phyloP scores from a whole-genome alignment of 2,113 vertebrate genomes.

The Sorex araneus region DNA sequence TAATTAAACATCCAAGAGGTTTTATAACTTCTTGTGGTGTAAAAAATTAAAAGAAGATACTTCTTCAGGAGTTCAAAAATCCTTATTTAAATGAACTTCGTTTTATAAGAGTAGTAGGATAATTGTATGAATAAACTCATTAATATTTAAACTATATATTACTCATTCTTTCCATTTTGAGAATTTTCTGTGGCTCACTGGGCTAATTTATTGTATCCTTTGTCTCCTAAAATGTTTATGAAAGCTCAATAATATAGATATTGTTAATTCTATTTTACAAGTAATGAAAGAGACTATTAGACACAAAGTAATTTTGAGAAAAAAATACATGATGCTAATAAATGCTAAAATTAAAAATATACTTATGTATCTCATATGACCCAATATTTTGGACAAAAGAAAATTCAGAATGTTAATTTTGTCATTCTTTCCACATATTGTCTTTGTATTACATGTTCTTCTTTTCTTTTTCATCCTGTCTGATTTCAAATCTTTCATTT shows the following conservation, averaged over 20 bases:
- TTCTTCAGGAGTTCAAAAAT: constrained; percentile 38
- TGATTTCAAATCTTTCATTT: too few relatives aligned
- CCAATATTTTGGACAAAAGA: neutral
- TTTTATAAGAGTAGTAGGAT: neutral
- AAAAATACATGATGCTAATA: neutral
- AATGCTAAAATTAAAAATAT: neutral
- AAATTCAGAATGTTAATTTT: neutral
- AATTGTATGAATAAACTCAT: neutral
- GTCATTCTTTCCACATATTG: neutral
- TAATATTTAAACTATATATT: constrained; percentile 54
- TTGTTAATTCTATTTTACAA: neutral
- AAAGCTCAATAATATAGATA: neutral
- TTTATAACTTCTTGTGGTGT: constrained; percentile 38
- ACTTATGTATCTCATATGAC: neutral
- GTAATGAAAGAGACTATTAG: neutral
- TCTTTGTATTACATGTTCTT: neutral
- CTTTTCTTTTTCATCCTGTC: too few relatives aligned
- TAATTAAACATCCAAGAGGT: constrained; percentile 49
- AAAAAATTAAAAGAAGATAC: constrained; percentile 30
- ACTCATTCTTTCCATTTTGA: constrained; percentile 26
- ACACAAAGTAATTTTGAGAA: neutral
- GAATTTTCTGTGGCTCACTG: neutral
- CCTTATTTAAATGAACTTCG: neutral
- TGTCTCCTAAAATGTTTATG: constrained; percentile 3
- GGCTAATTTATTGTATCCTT: neutral